Evolutionary conservation across 2,113 vertebrate genomes (phyloP), one percentile per base, ranked within the genome.

Genomic region (Holacanthus passer): DNA sequence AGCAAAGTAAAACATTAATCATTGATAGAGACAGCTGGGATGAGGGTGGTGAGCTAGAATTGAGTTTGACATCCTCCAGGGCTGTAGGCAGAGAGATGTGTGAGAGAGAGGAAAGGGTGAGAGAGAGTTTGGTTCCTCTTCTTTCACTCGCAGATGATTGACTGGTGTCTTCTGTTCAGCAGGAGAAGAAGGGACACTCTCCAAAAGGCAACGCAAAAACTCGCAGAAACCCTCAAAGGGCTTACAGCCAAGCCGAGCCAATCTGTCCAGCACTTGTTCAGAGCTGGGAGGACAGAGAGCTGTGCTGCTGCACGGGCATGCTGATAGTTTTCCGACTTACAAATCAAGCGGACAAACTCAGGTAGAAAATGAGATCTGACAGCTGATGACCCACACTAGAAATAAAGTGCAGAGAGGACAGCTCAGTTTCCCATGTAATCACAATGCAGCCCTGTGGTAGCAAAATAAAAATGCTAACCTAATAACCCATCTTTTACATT

Each of bases 21-120:
- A 87, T 68, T 79, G 73, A 91, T 73, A 60, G 74, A 90, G 90
- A 87, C 88, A 88, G 90, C 90, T 90, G 91, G 91, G 84, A 87
- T 74, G 83, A 81, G 68, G 74, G 83, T 47, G 67, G 81, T 20
- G 9, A 72, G 76, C 77, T 79, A 56, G 73, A 86, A 89, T 68
- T 77, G 77, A 81, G 88, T 85, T 76, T 89, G 85, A 87, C 45
- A 29, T 79, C 60, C 75, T 83, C 48, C 31, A 53, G 73, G 35
- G 83, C 84, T 87, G 77, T 35, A 73, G 63, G 77, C 73, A 79
- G 81, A 39, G 77, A 77, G 37, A 81, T 71, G 76, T 74, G 79
- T 58, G 73, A 69, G 76, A 72, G 67, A 68, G 77, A 69, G 66
- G 73, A 62, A 68, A 70, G 71, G 19, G 72, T 66, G 43, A 77